Conservation (phyloP, 1,140 invertebrate genomes). For the Caenorhabditis inopinata region DNA sequence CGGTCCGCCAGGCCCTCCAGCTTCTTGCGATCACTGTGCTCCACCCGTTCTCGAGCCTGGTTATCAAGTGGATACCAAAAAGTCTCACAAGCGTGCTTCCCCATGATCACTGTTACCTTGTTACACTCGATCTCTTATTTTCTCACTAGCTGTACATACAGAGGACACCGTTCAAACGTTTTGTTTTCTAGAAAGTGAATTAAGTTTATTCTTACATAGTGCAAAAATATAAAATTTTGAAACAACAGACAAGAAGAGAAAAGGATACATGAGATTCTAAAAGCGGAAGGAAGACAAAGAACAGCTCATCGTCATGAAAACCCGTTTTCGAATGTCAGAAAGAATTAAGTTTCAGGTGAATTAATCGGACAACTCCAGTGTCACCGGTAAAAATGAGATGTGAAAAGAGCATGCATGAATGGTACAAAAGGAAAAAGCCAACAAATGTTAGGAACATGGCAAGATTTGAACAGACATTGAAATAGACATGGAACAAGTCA, state of each 20-base stretch:
- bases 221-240: not conserved
- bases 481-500: not conserved
- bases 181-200: too few species aligned
- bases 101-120: not conserved
- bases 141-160: constrained; percentile 9
- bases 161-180: not conserved
- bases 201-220: not conserved
- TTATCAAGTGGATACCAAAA: constrained; percentile 9
- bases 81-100: not conserved
- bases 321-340: not conserved
- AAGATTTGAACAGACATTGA: constrained; percentile 26
- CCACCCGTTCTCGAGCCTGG: not conserved
- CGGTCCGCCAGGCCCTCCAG: not conserved
- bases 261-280: constrained; percentile 24
- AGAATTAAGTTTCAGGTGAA: not conserved
- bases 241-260: not conserved
- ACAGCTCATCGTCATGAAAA: not conserved
- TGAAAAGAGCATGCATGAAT: not conserved
- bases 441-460: not conserved
- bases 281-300: not conserved
- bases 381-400: not conserved
- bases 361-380: not conserved
- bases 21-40: constrained; percentile 8
- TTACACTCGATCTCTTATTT: not conserved
- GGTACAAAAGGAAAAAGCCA: not conserved